Conservation (phyloP, 1,140 invertebrate species). For the Papilio helenus region DNA sequence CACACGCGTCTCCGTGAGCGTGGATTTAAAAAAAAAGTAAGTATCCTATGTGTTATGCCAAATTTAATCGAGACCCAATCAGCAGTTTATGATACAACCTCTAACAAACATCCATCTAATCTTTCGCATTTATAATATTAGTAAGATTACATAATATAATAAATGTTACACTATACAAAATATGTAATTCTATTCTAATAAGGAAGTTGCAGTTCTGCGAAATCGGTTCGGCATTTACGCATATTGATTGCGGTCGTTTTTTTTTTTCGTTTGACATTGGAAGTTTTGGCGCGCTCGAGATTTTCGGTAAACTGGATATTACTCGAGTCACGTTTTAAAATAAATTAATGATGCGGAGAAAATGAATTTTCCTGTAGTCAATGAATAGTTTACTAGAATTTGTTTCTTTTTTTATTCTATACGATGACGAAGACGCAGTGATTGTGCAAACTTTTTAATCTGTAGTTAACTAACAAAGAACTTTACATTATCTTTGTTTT, state of each 20-base stretch:
- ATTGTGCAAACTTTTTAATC: neutral
- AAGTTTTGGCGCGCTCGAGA: conserved; percentile 14
- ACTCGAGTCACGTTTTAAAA: conserved; percentile 32
- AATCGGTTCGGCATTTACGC: conserved; percentile 30
- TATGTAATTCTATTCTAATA: conserved; percentile 33
- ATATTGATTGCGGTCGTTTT: conserved; percentile 20
- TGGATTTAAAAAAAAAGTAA: too few species aligned
- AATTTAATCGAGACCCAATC: too few species aligned
- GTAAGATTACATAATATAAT: neutral
- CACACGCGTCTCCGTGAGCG: too few species aligned
- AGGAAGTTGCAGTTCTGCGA: conserved; percentile 35
- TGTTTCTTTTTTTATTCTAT: neutral
- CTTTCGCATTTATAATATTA: neutral
- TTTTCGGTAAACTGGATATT: conserved; percentile 15
- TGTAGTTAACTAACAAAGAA: neutral
- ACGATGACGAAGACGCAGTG: neutral
- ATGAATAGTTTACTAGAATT: neutral
- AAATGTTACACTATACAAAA: neutral
- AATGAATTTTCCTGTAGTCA: conserved; percentile 2
- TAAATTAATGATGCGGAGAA: conserved; percentile 22
- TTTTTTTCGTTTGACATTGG: conserved; percentile 35
- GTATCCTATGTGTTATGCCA: too few species aligned
- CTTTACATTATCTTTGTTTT: neutral
- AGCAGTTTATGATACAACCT: neutral
- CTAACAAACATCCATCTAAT: neutral